Conservation (phyloP, 2,797 vertebrate species). For the Acanthiza pusilla region DNA sequence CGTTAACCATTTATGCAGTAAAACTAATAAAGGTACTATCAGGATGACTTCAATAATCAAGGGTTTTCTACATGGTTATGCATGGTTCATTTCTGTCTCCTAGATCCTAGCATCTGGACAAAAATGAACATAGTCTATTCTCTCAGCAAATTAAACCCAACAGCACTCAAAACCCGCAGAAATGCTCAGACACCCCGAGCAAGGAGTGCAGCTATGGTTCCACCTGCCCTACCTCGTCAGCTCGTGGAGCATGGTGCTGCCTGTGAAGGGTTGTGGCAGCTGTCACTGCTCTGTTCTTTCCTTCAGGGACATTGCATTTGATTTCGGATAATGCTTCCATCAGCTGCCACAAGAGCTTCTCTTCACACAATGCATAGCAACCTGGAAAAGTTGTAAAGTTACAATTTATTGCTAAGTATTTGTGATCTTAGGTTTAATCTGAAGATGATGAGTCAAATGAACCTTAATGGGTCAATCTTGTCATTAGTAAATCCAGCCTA, state of each 20-base stretch:
- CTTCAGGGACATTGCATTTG: background rate
- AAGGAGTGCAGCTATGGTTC: background rate
- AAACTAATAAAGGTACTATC: background rate
- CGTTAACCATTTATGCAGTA: background rate
- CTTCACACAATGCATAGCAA: background rate
- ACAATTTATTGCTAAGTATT: background rate
- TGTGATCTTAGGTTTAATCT: background rate
- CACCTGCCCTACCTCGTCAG: background rate
- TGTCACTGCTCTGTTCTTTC: slow-evolving; percentile 31
- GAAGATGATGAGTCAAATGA: background rate
- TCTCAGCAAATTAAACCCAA: background rate
- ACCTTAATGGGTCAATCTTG: background rate
- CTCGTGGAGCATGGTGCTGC: accelerated
- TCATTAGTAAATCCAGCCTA: background rate
- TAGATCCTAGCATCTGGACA: background rate
- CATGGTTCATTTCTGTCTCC: background rate
- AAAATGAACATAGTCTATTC: background rate
- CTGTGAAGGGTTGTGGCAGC: slow-evolving; percentile 40
- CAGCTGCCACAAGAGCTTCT: slow-evolving; percentile 43
- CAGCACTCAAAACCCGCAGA: background rate
- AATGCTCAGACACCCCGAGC: background rate
- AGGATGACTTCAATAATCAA: background rate
- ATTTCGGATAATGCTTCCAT: slow-evolving; percentile 7
- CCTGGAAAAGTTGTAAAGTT: background rate
- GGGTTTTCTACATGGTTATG: background rate